These are phyloP conservation scores for Lepidocyrtoides sp. DNA, from an alignment of 2,888 invertebrate species.

Conservation along the genomic window DNA sequence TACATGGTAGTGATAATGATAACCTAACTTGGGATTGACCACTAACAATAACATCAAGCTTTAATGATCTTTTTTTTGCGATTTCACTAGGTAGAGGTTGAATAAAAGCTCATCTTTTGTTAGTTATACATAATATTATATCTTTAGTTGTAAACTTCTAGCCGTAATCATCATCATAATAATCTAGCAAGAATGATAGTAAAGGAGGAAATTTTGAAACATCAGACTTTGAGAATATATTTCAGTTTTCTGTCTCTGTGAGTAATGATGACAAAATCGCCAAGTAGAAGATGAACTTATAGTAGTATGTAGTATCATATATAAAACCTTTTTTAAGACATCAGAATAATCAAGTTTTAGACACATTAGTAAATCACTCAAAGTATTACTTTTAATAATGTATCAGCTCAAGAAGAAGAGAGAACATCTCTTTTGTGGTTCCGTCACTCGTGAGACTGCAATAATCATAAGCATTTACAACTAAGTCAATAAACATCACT, in stretches of 20 bases:
- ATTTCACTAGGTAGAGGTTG: constrained; percentile 40
- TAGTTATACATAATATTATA: constrained; percentile 1
- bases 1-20: constrained; percentile 22
- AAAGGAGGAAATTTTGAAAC: constrained; percentile 44
- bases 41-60: background rate
- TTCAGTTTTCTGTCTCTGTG: background rate
- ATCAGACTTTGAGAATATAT: background rate
- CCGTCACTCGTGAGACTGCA: constrained; percentile 51
- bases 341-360: constrained; percentile 60
- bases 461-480: constrained; percentile 70
- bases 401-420: background rate
- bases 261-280: background rate
- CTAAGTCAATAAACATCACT: constrained; percentile 63
- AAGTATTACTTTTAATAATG: background rate
- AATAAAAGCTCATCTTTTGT: constrained; percentile 24
- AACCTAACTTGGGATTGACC: constrained; percentile 23
- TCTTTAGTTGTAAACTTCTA: background rate
- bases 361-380: constrained; percentile 59
- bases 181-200: constrained; percentile 5
- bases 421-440: constrained; percentile 22
- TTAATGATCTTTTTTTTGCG: constrained; percentile 39
- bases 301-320: background rate
- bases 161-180: constrained; percentile 4
- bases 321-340: constrained; percentile 1
- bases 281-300: background rate